Conservation (phyloP, 2,888 invertebrate genomes). For the Drosophila meridionalis region DNA sequence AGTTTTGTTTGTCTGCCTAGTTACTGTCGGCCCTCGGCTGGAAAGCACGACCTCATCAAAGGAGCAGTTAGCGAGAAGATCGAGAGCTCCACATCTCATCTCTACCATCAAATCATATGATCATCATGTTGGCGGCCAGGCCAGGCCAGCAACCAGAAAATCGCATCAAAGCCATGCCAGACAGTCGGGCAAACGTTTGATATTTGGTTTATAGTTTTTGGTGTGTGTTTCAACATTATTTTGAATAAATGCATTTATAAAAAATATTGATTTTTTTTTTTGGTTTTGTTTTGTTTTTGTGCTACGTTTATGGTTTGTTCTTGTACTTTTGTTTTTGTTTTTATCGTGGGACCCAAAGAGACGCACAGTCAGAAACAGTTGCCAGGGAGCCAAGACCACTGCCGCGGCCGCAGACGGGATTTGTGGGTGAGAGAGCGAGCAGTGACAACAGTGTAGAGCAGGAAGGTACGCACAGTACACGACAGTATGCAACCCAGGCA, state of each 20-base stretch:
- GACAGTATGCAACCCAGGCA: conserved; percentile 51
- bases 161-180: conserved; percentile 28
- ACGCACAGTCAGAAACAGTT: conserved; percentile 46
- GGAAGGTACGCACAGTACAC: conserved; percentile 41
- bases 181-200: conserved; percentile 27
- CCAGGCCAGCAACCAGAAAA: conserved; percentile 64
- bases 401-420: conserved; percentile 51
- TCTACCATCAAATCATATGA: conserved; percentile 64
- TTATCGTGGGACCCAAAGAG: conserved; percentile 30
- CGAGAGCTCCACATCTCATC: conserved; percentile 68
- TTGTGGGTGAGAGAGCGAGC: conserved; percentile 50
- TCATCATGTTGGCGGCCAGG: conserved; percentile 47
- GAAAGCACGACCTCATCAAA: conserved; percentile 71
- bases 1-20: conserved; percentile 74
- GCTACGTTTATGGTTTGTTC: conserved; percentile 16
- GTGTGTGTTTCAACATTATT: conserved; percentile 29
- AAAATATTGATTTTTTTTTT: not conserved
- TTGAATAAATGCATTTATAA: conserved; percentile 28
- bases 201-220: conserved; percentile 7
- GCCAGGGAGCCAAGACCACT: conserved; percentile 47
- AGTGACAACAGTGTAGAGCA: conserved; percentile 40
- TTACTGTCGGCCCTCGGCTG: conserved; percentile 65
- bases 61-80: conserved; percentile 56
- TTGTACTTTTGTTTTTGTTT: conserved; percentile 2
- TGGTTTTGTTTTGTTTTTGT: conserved; percentile 34